phyloP scores from a whole-genome alignment of 2,888 invertebrate species.

The Vanessa cardui region DNA sequence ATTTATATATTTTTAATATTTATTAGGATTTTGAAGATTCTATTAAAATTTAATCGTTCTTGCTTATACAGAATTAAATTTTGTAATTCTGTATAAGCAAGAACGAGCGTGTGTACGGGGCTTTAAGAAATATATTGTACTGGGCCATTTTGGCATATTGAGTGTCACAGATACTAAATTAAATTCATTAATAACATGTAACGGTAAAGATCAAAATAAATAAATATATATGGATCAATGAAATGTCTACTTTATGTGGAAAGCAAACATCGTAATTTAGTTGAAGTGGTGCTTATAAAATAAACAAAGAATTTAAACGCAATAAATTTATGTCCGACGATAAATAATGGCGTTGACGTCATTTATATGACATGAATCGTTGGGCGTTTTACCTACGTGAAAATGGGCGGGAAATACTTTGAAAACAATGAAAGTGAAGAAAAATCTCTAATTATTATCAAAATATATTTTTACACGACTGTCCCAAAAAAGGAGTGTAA shows the following conservation, averaged over 20 bases:
- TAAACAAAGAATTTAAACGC: slow-evolving; percentile 36
- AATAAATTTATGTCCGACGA: slow-evolving; percentile 34
- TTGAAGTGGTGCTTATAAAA: slow-evolving; percentile 24
- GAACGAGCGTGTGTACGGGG: too few relatives aligned
- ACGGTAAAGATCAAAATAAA: slow-evolving; percentile 8
- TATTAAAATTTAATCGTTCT: too few relatives aligned
- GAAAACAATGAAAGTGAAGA: too few relatives aligned
- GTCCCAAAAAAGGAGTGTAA: too few relatives aligned
- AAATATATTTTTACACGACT: too few relatives aligned
- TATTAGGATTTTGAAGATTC: too few relatives aligned
- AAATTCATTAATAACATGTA: not conserved
- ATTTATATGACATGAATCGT: slow-evolving; percentile 12
- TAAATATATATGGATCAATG: slow-evolving; percentile 19
- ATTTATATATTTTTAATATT: too few relatives aligned
- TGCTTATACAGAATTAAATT: too few relatives aligned
- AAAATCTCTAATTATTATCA: too few relatives aligned
- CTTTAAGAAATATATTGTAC: too few relatives aligned
- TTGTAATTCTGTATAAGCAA: too few relatives aligned
- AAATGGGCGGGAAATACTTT: slow-evolving; percentile 4
- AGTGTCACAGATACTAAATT: not conserved
- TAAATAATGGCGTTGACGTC: slow-evolving; percentile 37
- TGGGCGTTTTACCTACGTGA: not conserved
- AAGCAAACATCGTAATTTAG: slow-evolving; percentile 35
- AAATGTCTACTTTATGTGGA: slow-evolving; percentile 23
- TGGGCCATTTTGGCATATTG: too few relatives aligned